Conservation (phyloP, 2,113 vertebrate species). For the Dryoscopus gambensis region DNA sequence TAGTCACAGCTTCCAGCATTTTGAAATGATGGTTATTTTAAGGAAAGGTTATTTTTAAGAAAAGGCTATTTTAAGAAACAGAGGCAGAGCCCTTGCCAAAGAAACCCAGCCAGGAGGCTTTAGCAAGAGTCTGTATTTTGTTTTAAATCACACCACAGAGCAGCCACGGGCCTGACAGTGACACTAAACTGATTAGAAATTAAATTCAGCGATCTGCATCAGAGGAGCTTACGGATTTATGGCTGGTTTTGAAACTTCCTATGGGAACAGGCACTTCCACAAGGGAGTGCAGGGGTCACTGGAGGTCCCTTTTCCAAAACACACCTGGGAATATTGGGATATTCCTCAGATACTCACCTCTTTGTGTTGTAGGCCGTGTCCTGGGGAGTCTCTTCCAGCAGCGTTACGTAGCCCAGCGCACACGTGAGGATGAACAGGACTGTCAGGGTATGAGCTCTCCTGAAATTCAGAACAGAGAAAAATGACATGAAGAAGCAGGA, state of each 20-base stretch:
- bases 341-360: conserved; percentile 71
- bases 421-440: conserved; percentile 96
- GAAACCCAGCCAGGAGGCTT: not conserved
- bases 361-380: conserved; percentile 96
- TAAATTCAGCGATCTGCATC: not conserved
- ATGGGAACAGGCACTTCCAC: not conserved
- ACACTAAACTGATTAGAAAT: not conserved
- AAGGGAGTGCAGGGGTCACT: not conserved
- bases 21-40: not conserved
- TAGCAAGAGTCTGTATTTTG: not conserved
- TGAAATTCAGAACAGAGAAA: conserved; percentile 50
- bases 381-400: conserved; percentile 95
- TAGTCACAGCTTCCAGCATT: not conserved
- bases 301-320: not conserved
- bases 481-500: not conserved
- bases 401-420: conserved; percentile 89
- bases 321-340: not conserved
- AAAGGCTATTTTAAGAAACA: not conserved
- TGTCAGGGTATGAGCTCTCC: conserved; percentile 93
- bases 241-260: not conserved
- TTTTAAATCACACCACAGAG: not conserved
- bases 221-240: not conserved
- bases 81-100: not conserved
- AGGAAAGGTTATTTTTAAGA: not conserved
- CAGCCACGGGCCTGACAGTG: not conserved